phyloP scores from a whole-genome alignment of 30 jellyfish, hydroid and myxozoan species.

The Cassiopea andromeda region DNA sequence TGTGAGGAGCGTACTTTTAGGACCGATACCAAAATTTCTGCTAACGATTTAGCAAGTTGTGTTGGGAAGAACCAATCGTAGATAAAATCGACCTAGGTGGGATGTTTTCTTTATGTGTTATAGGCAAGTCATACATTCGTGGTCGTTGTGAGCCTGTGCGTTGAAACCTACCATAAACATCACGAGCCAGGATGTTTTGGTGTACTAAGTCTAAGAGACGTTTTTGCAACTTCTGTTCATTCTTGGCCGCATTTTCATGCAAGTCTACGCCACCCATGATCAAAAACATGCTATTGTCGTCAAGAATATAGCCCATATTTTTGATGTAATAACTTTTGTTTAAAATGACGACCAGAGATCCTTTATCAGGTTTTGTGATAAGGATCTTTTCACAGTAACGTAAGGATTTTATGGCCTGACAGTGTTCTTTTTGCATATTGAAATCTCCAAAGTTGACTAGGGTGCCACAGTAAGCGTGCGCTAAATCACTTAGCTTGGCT shows the following conservation, averaged over 20 bases:
- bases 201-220: neutral
- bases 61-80: neutral
- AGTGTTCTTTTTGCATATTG: constrained; percentile 11
- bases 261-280: neutral
- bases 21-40: neutral
- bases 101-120: constrained; percentile 22
- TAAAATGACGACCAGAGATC: constrained; percentile 15
- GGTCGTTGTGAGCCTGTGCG: constrained; percentile 39
- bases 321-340: neutral
- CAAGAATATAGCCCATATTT: neutral
- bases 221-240: neutral
- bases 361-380: constrained; percentile 24
- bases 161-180: neutral
- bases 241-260: constrained; percentile 1
- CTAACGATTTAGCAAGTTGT: neutral
- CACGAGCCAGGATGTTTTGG: neutral
- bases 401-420: constrained; percentile 11
- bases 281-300: neutral
- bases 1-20: neutral
- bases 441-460: constrained; percentile 12
- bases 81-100: constrained; percentile 7
- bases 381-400: neutral
- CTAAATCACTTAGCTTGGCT: constrained; percentile 3
- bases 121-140: constrained; percentile 24
- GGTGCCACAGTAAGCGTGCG: constrained; percentile 23